Evolutionary conservation across 2,113 vertebrate species (phyloP).

Genomic region (Sapayoa aenigma): DNA sequence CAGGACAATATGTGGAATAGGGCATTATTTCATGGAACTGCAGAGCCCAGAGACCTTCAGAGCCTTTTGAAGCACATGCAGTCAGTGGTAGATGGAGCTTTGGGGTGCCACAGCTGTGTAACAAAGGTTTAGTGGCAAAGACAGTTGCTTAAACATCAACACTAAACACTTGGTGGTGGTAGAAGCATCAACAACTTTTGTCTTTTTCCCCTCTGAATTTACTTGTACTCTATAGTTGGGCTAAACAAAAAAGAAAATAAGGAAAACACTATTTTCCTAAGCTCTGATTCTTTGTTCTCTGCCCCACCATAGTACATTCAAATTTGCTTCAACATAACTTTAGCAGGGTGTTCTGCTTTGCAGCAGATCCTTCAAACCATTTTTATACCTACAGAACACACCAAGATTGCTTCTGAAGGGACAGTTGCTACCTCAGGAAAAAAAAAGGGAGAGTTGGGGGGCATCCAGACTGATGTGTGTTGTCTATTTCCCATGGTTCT

Average conservation of each 20-base stretch:
- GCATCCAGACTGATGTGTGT: background rate
- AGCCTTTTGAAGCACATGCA: background rate
- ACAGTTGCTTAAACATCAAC: background rate
- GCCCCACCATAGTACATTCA: background rate
- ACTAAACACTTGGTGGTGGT: background rate
- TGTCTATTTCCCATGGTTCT: background rate
- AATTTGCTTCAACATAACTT: background rate
- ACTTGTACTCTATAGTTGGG: background rate
- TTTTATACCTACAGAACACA: background rate
- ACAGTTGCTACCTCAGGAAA: background rate
- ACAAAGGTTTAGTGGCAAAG: background rate
- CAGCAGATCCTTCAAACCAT: background rate
- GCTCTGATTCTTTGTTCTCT: background rate
- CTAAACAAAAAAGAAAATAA: background rate
- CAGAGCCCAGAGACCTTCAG: background rate
- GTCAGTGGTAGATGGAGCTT: background rate
- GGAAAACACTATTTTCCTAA: background rate
- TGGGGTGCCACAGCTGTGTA: background rate
- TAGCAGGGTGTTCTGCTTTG: background rate
- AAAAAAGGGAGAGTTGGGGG: accelerated
- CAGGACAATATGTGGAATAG: background rate
- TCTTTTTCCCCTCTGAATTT: background rate
- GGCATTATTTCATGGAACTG: background rate
- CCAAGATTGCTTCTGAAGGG: background rate
- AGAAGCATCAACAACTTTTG: background rate